Base-by-base conservation (phyloP, 2,113 vertebrate species). In the Centropus bengalensis region DNA sequence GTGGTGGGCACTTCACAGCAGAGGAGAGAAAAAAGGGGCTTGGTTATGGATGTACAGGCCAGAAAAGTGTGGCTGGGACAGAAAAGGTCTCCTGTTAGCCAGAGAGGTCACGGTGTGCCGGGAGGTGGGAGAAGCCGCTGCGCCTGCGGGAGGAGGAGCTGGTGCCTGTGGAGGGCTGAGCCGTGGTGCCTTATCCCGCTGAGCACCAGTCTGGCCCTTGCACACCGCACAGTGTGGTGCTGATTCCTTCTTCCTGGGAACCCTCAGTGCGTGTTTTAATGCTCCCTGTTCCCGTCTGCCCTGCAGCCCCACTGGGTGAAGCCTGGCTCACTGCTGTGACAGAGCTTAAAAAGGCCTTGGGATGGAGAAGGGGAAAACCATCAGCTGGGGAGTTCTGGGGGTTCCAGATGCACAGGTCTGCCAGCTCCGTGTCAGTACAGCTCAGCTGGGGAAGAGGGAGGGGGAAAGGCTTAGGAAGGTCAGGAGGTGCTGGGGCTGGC, bases 121-220 rank as follows among this genome's bases (percentile, higher is more conserved):
- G 8, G 42, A 24, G 33, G 3, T 10, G 52, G 45, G 14, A 38
- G 33, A 30, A 67, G 30, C 52, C 1, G 6, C 16, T 5, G 6
- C 6, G 12, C 3, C 14, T 2, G 27, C 11, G 4, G 42, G 42
- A 3, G 4, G 3, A 4, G 23, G 14, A 40, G 15, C n/a, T 7
- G 62, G 40, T 18, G 33, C 28, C 30, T 17, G 44, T 9, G 2
- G 5, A 18, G 40, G 40, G 40, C 30, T 44, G 32, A 32, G 76
- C 12, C 3, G 51, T 2, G 40, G 2, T 7, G 2, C 38, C 5
- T 49, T 5, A 6, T 18, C 20, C 24, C 10, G 2, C 1, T 2
- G 18, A 24, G 13, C 0, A 7, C 20, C 14, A 15, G 60, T 8
- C 27, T 0, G 24, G 33, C 33, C 30, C 36, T 30, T 11, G 51